Base-by-base conservation (phyloP, 2,113 vertebrate genomes). In the Ascaphus truei region DNA sequence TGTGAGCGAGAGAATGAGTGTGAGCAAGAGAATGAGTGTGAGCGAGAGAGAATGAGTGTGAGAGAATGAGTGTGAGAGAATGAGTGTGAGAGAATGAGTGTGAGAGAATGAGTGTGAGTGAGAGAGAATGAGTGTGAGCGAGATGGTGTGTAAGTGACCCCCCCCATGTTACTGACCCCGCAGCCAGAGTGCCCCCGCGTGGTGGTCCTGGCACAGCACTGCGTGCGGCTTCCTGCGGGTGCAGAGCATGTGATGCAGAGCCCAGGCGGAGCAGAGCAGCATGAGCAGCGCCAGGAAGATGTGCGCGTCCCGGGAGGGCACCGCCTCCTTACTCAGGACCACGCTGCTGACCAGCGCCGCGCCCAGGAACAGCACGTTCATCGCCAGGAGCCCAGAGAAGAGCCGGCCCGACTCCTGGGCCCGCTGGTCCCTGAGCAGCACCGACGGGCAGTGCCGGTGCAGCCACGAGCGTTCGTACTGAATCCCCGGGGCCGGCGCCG, bases 361-460 rank as follows among this genome's bases (percentile, higher is more conserved):
- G 1, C 95, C 95, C 72, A 98, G 83, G 26, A 98, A 91, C 50
- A 93, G 80, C 78, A 93, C 65, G 0, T 96, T 98, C 75, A 96
- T 75, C 53, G 94, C 94, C 75, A 98, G 73, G 37, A 98, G 84
- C 12, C 91, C 93, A 0, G 95, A 96, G 76, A 95, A 85, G 56
- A 96, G 88, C 13, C 84, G 87, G 1, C 88, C 86, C 0, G 89
- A 86, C 10, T 84, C 91, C 75, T 91, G 88, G 0, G 83, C 88
- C 65, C 91, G 91, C 3, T 3, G 72, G 72, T 89, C 76, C 20
- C 77, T 31, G 67, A 78, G 76, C 36, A 85, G 62, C 27, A 84
- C 11, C 0, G 88, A 86, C 0, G 84, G 85, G 65, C 87, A 79
- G 29, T 85, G 76, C 0, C 74, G 76, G 16, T 59, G 80, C 36